Evolutionary conservation across 2,888 invertebrate genomes (phyloP), one percentile per base, ranked within the genome.

Genomic region (Pecten maximus): DNA sequence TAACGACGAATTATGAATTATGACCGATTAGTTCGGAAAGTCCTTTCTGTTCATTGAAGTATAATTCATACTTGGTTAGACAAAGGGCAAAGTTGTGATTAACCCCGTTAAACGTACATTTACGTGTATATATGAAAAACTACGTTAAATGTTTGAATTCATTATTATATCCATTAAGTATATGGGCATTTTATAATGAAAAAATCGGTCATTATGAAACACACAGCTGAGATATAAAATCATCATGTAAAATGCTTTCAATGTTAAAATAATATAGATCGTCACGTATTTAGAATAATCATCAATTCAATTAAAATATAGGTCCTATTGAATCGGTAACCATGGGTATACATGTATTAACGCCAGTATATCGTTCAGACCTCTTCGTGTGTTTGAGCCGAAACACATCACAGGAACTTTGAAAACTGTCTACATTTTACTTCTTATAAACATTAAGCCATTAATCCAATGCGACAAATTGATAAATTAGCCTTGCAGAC

Each of bases 21-120:
- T 74, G 74, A 74, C 74, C 74, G 74, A 74, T 74, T 74, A 74
- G 74, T 28, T 6, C 3, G 74, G 15, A 35, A 74, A 74, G 35
- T 74, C 74, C 74, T 74, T 74, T 74, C 35, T 74, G 74, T 74
- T 74, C 74, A 28, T 10, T 35, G 35, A 74, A 74, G 74, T 74
- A 10, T 19, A 74, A 35, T 74, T 74, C 35, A 28, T 74, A 8
- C 74, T 10, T 74, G 8, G 35, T 74, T 74, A 35, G 2, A 74
- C 74, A 74, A 74, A 74, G 74, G 16, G 1, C 35, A 28, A 12
- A 74, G 35, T 35, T 35, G 28, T 6, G 6, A 10, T 44, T 23
- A 35, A 54, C 19, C 50, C 35, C 35, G 0, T 74, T 74, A 35
- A n/a, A 74, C 23, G 35, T 74, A 74, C n/a, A n/a, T n/a, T n/a